phyloP scores from a whole-genome alignment of 2,888 invertebrate species.

The Trachelus stipa region DNA sequence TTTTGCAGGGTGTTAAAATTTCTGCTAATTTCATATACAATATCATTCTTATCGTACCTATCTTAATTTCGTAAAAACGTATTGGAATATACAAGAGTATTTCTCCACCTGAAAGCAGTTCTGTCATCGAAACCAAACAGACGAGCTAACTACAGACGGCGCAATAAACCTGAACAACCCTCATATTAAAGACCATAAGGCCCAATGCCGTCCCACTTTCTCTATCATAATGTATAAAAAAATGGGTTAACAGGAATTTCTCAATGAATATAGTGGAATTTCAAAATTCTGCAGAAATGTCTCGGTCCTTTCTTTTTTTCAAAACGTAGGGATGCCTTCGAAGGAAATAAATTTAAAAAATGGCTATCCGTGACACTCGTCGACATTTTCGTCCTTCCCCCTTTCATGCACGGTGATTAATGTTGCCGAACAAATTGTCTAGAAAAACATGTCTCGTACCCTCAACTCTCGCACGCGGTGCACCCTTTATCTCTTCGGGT shows the following conservation, averaged over 20 bases:
- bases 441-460: slow-evolving; percentile 68
- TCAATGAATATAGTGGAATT: not conserved
- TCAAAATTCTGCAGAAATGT: not conserved
- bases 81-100: not conserved
- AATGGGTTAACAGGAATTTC: not conserved
- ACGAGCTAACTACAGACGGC: not conserved
- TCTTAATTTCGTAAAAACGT: not conserved
- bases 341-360: slow-evolving; percentile 12
- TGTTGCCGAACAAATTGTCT: slow-evolving; percentile 69
- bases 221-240: not conserved
- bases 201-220: not conserved
- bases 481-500: slow-evolving; percentile 63
- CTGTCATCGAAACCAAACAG: not conserved
- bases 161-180: not conserved
- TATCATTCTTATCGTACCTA: not conserved
- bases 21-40: not conserved
- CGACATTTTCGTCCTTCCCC: slow-evolving; percentile 30
- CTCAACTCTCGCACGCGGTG: slow-evolving; percentile 54
- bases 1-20: not conserved
- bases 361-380: slow-evolving; percentile 33
- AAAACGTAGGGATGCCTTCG: not conserved
- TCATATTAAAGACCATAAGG: not conserved
- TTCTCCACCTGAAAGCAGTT: not conserved
- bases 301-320: not conserved
- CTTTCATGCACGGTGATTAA: slow-evolving; percentile 62